Percentiles rank a stretch among this genome's conserved stretches.
These are phyloP conservation scores for Imbricaverruca yamaguchii DNA, from an alignment of 2,888 invertebrate genomes.

Conservation along the genomic window DNA sequence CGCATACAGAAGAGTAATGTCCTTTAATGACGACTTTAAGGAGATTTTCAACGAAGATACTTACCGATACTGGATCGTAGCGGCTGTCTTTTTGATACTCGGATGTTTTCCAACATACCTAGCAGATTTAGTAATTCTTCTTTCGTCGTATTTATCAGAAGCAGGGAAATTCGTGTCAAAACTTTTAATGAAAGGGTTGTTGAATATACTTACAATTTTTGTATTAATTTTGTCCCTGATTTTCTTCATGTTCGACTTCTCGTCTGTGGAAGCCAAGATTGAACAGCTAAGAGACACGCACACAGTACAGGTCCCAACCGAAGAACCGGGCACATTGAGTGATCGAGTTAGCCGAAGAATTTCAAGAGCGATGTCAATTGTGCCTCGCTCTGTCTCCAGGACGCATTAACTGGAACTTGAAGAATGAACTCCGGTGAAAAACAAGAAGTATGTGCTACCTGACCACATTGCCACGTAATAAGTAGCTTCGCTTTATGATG, in stretches of 20 bases:
- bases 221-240: not conserved
- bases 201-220: not conserved
- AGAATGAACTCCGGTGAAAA: too few relatives aligned
- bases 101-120: not conserved
- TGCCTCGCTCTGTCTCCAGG: not conserved
- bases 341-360: not conserved
- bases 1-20: too few relatives aligned
- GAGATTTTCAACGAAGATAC: not conserved
- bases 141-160: not conserved
- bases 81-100: not conserved
- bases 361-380: constrained; percentile 10
- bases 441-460: too few relatives aligned
- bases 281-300: not conserved
- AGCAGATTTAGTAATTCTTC: not conserved
- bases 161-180: not conserved
- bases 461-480: too few relatives aligned
- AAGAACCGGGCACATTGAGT: not conserved
- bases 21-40: not conserved
- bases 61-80: not conserved
- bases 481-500: too few relatives aligned
- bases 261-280: not conserved
- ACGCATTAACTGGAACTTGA: too few relatives aligned
- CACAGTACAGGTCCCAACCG: not conserved
- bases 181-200: not conserved
- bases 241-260: not conserved